A percentile compares a stretch with the other conserved stretches of the same genome.
Conservation (phyloP, 2,888 invertebrate genomes). For the Ceramica pisi region DNA sequence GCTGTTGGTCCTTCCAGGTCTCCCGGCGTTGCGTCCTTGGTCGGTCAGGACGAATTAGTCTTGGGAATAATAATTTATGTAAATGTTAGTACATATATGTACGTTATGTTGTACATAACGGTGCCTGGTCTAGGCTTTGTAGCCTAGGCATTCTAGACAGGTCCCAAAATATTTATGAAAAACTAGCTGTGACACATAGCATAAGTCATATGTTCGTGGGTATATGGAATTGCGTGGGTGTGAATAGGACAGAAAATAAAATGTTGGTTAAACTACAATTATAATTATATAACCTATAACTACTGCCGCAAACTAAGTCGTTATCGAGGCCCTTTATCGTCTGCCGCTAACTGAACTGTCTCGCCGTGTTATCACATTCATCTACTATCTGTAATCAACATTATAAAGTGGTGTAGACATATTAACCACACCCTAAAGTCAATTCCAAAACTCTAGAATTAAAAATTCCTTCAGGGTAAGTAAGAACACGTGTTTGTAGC, state of each 20-base stretch:
- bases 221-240: background rate
- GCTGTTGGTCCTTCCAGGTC: constrained; percentile 81
- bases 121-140: constrained; percentile 61
- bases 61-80: constrained; percentile 90
- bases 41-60: constrained; percentile 89
- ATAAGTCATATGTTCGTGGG: background rate
- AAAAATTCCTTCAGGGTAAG: background rate
- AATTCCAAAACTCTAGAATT: background rate
- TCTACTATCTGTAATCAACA: background rate
- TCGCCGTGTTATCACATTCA: background rate
- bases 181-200: constrained; percentile 45
- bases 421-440: background rate
- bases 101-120: constrained; percentile 72
- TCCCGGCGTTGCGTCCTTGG: constrained; percentile 83
- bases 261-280: background rate
- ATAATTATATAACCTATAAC: constrained; percentile 3
- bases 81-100: constrained; percentile 81
- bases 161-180: constrained; percentile 67
- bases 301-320: background rate
- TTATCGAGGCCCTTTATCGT: background rate
- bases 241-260: constrained; percentile 2
- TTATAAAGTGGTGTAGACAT: background rate
- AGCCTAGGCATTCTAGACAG: constrained; percentile 60
- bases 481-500: background rate
- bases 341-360: background rate